These are phyloP conservation scores for Numida meleagris DNA, from an alignment of 2,113 vertebrate genomes.

Conservation along the genomic window DNA sequence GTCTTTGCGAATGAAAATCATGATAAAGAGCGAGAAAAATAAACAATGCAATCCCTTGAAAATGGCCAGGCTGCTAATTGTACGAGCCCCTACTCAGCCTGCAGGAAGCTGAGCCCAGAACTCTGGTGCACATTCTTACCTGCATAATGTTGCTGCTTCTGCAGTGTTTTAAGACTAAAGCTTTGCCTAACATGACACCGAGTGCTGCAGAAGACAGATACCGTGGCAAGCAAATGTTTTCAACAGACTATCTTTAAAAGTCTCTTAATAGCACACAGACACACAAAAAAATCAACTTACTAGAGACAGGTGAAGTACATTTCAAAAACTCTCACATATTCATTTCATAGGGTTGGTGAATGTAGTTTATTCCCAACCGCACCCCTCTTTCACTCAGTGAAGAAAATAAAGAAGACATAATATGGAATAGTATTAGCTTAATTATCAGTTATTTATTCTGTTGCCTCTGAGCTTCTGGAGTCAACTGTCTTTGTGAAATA, in stretches of 20 bases:
- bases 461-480: neutral
- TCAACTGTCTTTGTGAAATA: neutral
- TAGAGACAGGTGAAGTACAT: neutral
- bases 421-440: neutral
- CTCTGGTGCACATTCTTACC: neutral
- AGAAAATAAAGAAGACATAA: neutral
- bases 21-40: conserved; percentile 8
- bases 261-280: neutral
- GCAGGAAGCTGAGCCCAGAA: neutral
- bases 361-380: neutral
- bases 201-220: neutral
- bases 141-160: neutral
- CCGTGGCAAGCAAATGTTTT: neutral
- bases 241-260: neutral
- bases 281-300: neutral
- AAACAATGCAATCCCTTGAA: conserved; percentile 29
- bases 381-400: neutral
- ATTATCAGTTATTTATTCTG: neutral
- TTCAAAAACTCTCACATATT: neutral
- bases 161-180: neutral
- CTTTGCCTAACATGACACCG: neutral
- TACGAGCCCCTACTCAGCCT: neutral
- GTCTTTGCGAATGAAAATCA: conserved; percentile 35
- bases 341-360: neutral
- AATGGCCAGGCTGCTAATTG: neutral